phyloP scores from a whole-genome alignment of 2,888 invertebrate genomes.

The Camponotus fellah region DNA sequence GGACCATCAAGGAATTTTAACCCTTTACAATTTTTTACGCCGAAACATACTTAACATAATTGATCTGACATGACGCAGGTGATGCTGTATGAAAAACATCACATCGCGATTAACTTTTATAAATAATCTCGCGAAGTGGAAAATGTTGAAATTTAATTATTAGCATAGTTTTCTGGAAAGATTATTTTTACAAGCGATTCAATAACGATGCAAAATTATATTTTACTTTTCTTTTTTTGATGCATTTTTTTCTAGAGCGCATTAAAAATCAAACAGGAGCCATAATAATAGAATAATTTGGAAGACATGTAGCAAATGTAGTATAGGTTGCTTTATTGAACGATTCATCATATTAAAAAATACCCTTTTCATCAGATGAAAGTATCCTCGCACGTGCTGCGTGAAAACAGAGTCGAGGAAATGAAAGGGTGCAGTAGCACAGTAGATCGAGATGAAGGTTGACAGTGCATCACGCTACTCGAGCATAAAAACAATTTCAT shows the following conservation, averaged over 20 bases:
- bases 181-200: neutral
- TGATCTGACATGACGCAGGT: neutral
- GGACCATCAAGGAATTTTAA: constrained; percentile 26
- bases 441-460: constrained; percentile 26
- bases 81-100: constrained; percentile 7
- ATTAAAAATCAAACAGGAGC: neutral
- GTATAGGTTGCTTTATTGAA: neutral
- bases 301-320: neutral
- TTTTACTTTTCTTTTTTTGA: neutral
- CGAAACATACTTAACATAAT: constrained; percentile 39
- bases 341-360: neutral
- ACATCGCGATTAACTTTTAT: constrained; percentile 17
- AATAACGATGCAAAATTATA: neutral
- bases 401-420: constrained; percentile 18
- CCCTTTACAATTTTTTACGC: constrained; percentile 24
- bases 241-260: neutral
- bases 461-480: constrained; percentile 32
- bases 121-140: neutral
- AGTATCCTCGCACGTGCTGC: constrained; percentile 17
- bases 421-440: constrained; percentile 23
- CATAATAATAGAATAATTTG: neutral
- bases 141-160: neutral
- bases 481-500: constrained; percentile 49
- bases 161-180: neutral
- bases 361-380: constrained; percentile 27